Percentiles rank a stretch among this genome's conserved stretches.
These are phyloP conservation scores for Sarcophaga peregrina DNA, from an alignment of 1,140 invertebrate genomes.

Conservation along the genomic window DNA sequence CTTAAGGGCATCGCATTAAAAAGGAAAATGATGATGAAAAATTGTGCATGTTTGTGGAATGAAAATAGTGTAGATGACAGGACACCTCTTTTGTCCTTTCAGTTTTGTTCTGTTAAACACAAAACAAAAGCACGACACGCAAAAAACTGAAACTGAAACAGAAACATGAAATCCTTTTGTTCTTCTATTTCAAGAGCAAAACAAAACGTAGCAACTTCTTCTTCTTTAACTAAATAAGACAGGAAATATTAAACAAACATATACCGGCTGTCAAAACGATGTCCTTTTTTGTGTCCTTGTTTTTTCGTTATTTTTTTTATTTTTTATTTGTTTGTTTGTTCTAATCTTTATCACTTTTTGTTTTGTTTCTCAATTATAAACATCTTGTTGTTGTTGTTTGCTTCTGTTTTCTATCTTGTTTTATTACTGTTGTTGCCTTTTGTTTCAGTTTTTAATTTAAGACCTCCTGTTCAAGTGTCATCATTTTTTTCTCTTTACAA, in stretches of 20 bases:
- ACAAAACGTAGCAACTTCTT: no score
- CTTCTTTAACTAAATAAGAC: neutral
- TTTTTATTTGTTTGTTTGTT: slow-evolving; percentile 16
- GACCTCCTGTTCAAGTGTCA: slow-evolving; percentile 24
- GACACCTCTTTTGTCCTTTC: neutral
- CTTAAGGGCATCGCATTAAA: slow-evolving; percentile 40
- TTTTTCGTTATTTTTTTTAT: neutral
- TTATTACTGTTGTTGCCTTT: slow-evolving; percentile 6
- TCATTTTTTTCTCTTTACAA: no score
- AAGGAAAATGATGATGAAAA: neutral
- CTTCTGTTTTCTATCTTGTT: neutral
- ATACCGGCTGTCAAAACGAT: neutral
- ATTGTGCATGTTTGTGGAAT: no score
- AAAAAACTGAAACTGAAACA: no score
- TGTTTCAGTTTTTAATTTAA: slow-evolving; percentile 7
- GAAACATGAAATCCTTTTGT: no score
- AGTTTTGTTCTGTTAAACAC: neutral
- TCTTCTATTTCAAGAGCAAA: no score
- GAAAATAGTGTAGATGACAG: neutral
- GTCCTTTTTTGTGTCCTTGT: slow-evolving; percentile 5
- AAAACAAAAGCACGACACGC: neutral
- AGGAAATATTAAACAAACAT: slow-evolving; percentile 15
- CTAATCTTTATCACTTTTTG: neutral
- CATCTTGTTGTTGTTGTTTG: neutral
- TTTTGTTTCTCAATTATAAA: neutral